Conservation (phyloP, 2,113 vertebrate genomes). For the Nibea coibor region DNA sequence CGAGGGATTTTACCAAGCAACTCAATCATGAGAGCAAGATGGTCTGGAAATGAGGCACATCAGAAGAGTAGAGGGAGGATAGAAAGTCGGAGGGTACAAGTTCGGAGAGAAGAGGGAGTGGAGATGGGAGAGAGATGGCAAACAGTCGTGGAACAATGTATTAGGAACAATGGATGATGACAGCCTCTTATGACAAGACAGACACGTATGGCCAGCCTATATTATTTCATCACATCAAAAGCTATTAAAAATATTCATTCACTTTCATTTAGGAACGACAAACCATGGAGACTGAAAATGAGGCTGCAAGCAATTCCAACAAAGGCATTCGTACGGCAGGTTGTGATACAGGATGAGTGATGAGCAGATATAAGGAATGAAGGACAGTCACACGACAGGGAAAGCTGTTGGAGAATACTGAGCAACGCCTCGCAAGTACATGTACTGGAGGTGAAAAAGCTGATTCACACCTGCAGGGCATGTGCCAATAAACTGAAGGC, state of each 20-base stretch:
- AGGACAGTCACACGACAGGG: not conserved
- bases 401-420: slow-evolving; percentile 6
- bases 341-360: not conserved
- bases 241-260: slow-evolving; percentile 21
- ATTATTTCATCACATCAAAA: slow-evolving; percentile 18
- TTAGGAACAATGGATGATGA: slow-evolving; percentile 66
- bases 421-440: not conserved
- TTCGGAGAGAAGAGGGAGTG: slow-evolving; percentile 35
- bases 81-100: slow-evolving; percentile 17
- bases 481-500: slow-evolving; percentile 3
- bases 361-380: not conserved
- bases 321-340: slow-evolving; percentile 6
- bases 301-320: not conserved
- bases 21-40: slow-evolving; percentile 88
- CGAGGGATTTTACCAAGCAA: slow-evolving; percentile 96
- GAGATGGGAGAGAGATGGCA: slow-evolving; percentile 42
- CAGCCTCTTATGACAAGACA: slow-evolving; percentile 35
- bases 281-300: slow-evolving; percentile 3
- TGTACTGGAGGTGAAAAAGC: slow-evolving; percentile 6
- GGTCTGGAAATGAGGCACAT: slow-evolving; percentile 83
- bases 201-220: slow-evolving; percentile 18
- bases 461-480: slow-evolving; percentile 2
- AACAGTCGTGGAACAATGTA: slow-evolving; percentile 57
- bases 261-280: slow-evolving; percentile 25
- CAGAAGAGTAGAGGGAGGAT: slow-evolving; percentile 26